phyloP scores from a whole-genome alignment of 2,888 invertebrate genomes.

The Diadegma fenestrale region DNA sequence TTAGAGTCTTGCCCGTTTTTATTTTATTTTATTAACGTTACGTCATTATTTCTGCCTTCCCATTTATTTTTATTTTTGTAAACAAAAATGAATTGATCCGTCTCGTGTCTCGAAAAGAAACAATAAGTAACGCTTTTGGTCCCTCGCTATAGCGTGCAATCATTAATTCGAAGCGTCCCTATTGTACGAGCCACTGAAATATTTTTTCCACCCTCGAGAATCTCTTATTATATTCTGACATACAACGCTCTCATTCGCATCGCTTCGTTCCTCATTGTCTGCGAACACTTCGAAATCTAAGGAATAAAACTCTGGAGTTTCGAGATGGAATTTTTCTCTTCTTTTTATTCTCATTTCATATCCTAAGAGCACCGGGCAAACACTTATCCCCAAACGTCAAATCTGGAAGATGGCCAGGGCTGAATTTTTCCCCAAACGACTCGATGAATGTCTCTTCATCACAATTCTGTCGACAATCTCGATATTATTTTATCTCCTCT shows the following conservation, averaged over 20 bases:
- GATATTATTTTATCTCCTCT: constrained; percentile 42
- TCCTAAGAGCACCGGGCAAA: constrained; percentile 43
- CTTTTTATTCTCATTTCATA: neutral
- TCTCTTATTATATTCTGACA: neutral
- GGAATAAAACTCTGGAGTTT: constrained; percentile 23
- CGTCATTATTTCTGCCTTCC: too few species aligned
- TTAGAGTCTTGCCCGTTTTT: too few species aligned
- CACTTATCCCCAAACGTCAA: constrained; percentile 53
- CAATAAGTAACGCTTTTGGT: too few species aligned
- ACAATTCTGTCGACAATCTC: constrained; percentile 25
- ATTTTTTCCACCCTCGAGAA: neutral
- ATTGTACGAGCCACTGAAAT: too few species aligned
- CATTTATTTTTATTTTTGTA: too few species aligned
- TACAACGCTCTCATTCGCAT: neutral
- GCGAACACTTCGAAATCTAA: constrained; percentile 24
- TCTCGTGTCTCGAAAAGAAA: too few species aligned
- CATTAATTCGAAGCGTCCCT: too few species aligned
- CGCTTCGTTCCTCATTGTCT: constrained; percentile 5
- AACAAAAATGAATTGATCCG: too few species aligned
- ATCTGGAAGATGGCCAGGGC: constrained; percentile 51
- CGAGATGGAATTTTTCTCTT: neutral
- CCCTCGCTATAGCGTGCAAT: too few species aligned
- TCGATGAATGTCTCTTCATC: constrained; percentile 14
- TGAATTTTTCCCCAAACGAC: constrained; percentile 42
- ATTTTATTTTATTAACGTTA: too few species aligned